Percentiles rank a stretch among this genome's conserved stretches.
These are phyloP conservation scores for Bombus consobrinus DNA, from an alignment of 1,140 invertebrate species.

Conservation along the genomic window DNA sequence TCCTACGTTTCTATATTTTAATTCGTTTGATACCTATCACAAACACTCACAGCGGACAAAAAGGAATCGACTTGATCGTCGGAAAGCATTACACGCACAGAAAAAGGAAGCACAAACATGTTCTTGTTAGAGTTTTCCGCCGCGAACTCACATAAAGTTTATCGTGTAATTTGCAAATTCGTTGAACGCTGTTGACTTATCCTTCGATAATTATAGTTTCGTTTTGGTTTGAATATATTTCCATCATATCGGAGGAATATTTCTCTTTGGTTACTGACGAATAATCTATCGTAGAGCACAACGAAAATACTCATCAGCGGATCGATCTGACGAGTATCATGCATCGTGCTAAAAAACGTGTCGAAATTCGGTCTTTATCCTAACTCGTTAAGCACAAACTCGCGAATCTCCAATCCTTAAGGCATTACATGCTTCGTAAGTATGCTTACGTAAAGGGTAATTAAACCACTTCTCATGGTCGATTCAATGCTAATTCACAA, in stretches of 20 bases:
- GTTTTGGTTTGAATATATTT: not conserved
- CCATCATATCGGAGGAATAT: too few relatives aligned
- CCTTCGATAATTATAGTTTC: not conserved
- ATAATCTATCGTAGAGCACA: not conserved
- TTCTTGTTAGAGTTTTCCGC: constrained; percentile 68
- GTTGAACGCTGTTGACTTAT: constrained; percentile 54
- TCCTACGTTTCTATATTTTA: not conserved
- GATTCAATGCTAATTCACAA: not conserved
- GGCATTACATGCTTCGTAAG: not conserved
- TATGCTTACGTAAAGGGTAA: not conserved
- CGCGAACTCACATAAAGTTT: constrained; percentile 76
- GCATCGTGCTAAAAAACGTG: not conserved
- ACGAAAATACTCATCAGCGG: not conserved
- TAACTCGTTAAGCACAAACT: not conserved
- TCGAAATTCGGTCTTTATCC: not conserved
- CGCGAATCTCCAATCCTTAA: not conserved
- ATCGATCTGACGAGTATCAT: too few relatives aligned
- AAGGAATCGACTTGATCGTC: not conserved
- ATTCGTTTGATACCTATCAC: not conserved
- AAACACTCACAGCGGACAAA: not conserved
- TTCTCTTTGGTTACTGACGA: not conserved
- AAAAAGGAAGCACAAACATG: not conserved
- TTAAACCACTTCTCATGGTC: too few relatives aligned
- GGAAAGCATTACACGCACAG: not conserved
- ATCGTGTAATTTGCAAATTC: constrained; percentile 70